A percentile compares a stretch with the other conserved stretches of the same genome.
These are phyloP conservation scores for Plagiodera versicolora DNA, from an alignment of 2,888 invertebrate genomes.

Conservation along the genomic window DNA sequence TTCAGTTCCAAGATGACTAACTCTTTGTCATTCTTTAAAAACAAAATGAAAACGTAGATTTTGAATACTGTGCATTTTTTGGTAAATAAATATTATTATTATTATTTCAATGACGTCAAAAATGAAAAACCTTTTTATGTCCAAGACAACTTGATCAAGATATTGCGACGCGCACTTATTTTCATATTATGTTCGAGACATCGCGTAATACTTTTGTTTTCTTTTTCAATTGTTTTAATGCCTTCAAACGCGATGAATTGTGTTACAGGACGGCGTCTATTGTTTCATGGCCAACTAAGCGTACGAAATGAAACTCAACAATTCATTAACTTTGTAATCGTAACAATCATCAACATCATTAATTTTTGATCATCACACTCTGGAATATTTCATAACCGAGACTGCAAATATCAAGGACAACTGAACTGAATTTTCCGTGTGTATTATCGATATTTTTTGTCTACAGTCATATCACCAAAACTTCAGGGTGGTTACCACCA, in stretches of 20 bases:
- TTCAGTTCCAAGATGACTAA: no score
- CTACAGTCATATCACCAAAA: conserved; percentile 80
- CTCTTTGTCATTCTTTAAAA: no score
- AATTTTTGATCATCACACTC: not conserved
- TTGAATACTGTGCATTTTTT: no score
- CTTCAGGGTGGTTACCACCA: conserved; percentile 88
- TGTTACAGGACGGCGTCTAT: not conserved
- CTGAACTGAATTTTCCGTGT: no score
- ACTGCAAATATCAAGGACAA: no score
- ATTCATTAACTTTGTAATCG: not conserved
- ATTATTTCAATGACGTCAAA: no score
- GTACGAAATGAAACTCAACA: not conserved
- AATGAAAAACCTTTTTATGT: no score
- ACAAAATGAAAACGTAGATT: no score
- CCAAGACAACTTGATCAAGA: no score
- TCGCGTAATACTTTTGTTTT: not conserved
- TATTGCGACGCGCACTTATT: not conserved
- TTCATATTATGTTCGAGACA: not conserved
- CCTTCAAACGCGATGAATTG: not conserved
- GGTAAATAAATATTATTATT: no score
- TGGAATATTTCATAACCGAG: not conserved
- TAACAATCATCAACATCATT: not conserved
- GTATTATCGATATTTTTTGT: conserved; percentile 28
- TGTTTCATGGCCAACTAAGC: not conserved
- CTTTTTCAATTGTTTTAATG: not conserved